Evolutionary conservation across 2,888 invertebrate genomes (phyloP).

Genomic region (Oxytorus armatus): DNA sequence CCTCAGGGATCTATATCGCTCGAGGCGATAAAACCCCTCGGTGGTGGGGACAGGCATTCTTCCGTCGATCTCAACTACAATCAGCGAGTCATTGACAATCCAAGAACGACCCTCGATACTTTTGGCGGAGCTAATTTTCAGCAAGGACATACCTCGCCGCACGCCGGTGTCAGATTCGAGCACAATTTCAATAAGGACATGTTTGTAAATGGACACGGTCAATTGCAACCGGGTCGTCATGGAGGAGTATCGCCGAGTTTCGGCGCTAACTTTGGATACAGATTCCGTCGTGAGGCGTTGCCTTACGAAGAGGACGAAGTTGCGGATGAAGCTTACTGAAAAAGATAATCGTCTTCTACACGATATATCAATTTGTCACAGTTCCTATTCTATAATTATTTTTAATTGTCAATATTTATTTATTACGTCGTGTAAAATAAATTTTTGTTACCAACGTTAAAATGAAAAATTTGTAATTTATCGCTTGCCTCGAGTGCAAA

Average conservation of each 20-base stretch:
- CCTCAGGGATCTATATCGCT: slow-evolving; percentile 49
- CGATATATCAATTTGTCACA: background rate
- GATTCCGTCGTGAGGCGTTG: slow-evolving; percentile 53
- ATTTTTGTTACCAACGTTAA: background rate
- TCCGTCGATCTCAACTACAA: slow-evolving; percentile 43
- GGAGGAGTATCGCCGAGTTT: slow-evolving; percentile 50
- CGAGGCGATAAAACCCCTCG: slow-evolving; percentile 4
- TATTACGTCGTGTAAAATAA: background rate
- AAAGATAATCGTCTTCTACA: background rate
- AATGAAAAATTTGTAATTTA: background rate
- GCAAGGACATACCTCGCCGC: slow-evolving; percentile 62
- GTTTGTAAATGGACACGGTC: slow-evolving; percentile 66
- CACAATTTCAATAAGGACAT: slow-evolving; percentile 64
- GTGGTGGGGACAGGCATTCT: slow-evolving; percentile 30
- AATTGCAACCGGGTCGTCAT: slow-evolving; percentile 59
- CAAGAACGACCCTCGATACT: slow-evolving; percentile 47
- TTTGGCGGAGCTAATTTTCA: slow-evolving; percentile 69
- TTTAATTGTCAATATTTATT: background rate
- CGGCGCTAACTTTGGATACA: slow-evolving; percentile 47
- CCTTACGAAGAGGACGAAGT: slow-evolving; percentile 34
- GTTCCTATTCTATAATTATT: slow-evolving; percentile 3
- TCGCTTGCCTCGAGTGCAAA: background rate
- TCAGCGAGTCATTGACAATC: slow-evolving; percentile 45
- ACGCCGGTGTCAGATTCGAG: slow-evolving; percentile 62
- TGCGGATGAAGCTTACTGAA: slow-evolving; percentile 23